Evolutionary conservation across 2,113 vertebrate species (phyloP), one percentile per base, ranked within the genome.

Genomic region (Melospiza melodia): DNA sequence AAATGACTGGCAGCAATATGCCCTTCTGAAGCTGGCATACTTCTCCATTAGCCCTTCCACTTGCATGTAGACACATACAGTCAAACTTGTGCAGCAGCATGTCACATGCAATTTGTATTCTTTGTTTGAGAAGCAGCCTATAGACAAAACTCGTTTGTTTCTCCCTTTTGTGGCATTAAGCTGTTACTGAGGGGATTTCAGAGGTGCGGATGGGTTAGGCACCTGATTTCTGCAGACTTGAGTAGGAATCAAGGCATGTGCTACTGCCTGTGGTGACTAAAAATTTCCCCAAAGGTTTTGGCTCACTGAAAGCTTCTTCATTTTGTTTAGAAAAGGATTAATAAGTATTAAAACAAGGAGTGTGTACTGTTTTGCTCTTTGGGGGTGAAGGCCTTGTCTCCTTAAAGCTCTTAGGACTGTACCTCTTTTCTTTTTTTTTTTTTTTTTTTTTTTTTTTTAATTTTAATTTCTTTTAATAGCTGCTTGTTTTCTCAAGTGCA

Each of bases 61-160:
- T 85, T 72, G 72, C 68, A 74, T 1, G 1, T 83, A 93, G 90
- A 74, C 75, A 41, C 57, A 13, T 55, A 23, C 12, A 80, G 91
- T 68, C 71, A 77, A 68, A 83, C 68, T 86, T 2, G 0, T 1
- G 15, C 85, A 59, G 90, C 67, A 72, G 57, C 48, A 73, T 94
- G 90, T 92, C 93, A 87, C 69, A 41, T 75, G 83, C 65, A 57
- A 54, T 89, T 92, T 96, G 73, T 89, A 49, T 86, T 90, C 79
- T 90, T 93, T 95, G 55, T 88, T 86, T 93, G 83, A 96, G 85
- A 67, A 84, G 94, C 73, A 93, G 73, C 79, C 88, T 86, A 30
- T 82, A 93, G 90, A 93, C 92, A 95, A 88, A 94, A 78, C 76
- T 61, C 2, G 0, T 86, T 97, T 94, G 28, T 83, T 93, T 93